Evolutionary conservation across 2,113 vertebrate species (phyloP).

Genomic region (Casuarius casuarius): DNA sequence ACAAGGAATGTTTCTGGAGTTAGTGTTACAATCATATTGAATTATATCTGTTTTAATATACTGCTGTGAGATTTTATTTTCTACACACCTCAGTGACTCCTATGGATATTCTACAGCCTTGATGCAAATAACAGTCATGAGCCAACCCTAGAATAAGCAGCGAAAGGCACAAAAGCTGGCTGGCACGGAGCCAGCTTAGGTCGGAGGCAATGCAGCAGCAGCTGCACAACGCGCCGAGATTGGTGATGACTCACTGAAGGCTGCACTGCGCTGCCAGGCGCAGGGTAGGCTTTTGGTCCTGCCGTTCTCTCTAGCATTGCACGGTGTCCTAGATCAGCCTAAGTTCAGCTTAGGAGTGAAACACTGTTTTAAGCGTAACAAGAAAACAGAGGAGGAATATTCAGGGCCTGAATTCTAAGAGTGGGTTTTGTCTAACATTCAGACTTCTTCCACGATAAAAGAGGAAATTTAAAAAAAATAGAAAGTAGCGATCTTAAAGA

Average conservation of each 20-base stretch:
- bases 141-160: neutral
- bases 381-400: neutral
- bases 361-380: too few relatives aligned
- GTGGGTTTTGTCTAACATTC: neutral
- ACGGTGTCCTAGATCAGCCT: neutral
- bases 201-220: neutral
- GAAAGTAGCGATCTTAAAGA: neutral
- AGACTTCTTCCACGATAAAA: neutral
- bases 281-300: neutral
- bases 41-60: neutral
- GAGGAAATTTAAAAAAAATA: neutral
- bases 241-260: neutral
- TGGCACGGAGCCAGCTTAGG: neutral
- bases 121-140: neutral
- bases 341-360: neutral
- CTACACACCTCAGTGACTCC: neutral
- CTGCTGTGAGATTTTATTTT: neutral
- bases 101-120: neutral
- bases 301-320: neutral
- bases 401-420: neutral
- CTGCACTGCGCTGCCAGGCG: too few relatives aligned
- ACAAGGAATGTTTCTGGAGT: neutral
- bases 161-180: neutral
- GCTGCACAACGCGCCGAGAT: accelerated
- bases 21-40: neutral